Evolutionary conservation across 2,797 vertebrate genomes (phyloP).

Genomic region (Enteromius radiatus): DNA sequence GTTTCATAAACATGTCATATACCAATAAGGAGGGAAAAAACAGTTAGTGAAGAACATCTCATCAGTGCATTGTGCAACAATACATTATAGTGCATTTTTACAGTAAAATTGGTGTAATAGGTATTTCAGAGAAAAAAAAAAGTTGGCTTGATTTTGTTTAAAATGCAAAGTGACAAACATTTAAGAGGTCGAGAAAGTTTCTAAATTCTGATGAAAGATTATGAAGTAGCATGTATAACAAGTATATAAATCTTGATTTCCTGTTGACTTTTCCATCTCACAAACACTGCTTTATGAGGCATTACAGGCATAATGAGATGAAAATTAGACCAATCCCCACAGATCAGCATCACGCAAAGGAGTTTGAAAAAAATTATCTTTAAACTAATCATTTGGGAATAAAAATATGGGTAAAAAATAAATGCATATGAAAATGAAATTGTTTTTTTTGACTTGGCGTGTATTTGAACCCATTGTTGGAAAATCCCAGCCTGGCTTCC

Average conservation of each 20-base stretch:
- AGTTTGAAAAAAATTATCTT: no score
- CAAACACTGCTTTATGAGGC: no score
- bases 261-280: no score
- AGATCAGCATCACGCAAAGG: no score
- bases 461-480: no score
- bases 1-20: neutral
- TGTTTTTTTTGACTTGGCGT: no score
- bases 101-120: slow-evolving; percentile 1
- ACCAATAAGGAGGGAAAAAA: neutral
- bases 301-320: no score
- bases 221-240: neutral
- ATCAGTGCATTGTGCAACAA: neutral
- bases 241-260: neutral
- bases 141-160: neutral
- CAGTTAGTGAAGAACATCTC: neutral
- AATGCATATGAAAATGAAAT: no score
- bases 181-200: neutral
- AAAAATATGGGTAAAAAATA: no score
- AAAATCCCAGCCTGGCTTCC: no score
- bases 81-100: neutral
- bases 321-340: no score
- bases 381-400: no score
- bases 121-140: neutral
- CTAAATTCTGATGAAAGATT: neutral
- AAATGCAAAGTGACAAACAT: neutral